Evolutionary conservation across 1,140 invertebrate species (phyloP).

Genomic region (Euborellia annulipes): DNA sequence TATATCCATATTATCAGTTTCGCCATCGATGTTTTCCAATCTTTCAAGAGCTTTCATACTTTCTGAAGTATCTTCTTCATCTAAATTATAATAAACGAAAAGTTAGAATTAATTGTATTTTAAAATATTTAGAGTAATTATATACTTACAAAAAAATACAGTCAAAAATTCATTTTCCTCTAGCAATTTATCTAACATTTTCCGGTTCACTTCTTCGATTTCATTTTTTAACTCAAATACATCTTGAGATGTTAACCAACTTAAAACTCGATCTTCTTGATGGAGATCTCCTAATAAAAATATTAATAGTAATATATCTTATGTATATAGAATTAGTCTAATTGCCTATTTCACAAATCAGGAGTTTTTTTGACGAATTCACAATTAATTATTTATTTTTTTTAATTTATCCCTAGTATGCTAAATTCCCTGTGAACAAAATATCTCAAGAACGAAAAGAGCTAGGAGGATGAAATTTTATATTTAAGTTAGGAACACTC

Average conservation of each 20-base stretch:
- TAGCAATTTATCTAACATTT: slow-evolving; percentile 85
- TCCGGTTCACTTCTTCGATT: slow-evolving; percentile 89
- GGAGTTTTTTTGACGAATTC: too few relatives aligned
- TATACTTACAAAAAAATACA: slow-evolving; percentile 83
- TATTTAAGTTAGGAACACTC: too few relatives aligned
- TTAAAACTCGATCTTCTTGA: slow-evolving; percentile 69
- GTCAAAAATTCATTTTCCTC: slow-evolving; percentile 89
- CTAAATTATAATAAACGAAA: slow-evolving; percentile 20
- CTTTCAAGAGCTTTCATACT: slow-evolving; percentile 65
- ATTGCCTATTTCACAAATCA: not conserved
- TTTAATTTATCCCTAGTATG: too few relatives aligned
- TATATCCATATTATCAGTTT: slow-evolving; percentile 86
- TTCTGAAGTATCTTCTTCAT: slow-evolving; percentile 61
- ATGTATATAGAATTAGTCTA: slow-evolving; percentile 7
- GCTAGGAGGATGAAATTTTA: too few relatives aligned
- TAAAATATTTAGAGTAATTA: not conserved
- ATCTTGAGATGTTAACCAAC: slow-evolving; percentile 86
- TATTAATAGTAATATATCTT: not conserved
- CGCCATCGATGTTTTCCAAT: slow-evolving; percentile 81
- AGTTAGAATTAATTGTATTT: not conserved
- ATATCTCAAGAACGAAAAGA: too few relatives aligned
- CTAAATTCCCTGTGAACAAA: too few relatives aligned
- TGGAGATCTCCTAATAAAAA: slow-evolving; percentile 49
- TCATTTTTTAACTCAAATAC: slow-evolving; percentile 92
- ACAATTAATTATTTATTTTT: too few relatives aligned